These are phyloP conservation scores for Plodia interpunctella DNA, from an alignment of 1,140 invertebrate species.

Conservation along the genomic window DNA sequence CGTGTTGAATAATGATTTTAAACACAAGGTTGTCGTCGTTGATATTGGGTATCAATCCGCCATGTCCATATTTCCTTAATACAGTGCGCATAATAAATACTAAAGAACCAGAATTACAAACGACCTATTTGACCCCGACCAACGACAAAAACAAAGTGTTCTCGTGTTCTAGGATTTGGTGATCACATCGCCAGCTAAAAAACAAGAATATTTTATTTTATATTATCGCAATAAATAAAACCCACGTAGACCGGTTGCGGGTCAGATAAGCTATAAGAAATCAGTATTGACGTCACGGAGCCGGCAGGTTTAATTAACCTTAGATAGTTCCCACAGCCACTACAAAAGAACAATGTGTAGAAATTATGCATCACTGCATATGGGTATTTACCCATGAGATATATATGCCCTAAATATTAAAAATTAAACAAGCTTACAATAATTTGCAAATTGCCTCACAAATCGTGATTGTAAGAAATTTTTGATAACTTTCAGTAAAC, in stretches of 20 bases:
- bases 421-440: too few relatives aligned
- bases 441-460: too few relatives aligned
- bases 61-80: too few relatives aligned
- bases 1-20: too few relatives aligned
- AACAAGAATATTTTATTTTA: not conserved
- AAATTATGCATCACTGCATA: not conserved
- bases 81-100: too few relatives aligned
- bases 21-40: too few relatives aligned
- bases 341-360: not conserved
- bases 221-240: not conserved
- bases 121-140: too few relatives aligned
- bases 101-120: too few relatives aligned
- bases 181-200: not conserved
- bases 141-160: not conserved
- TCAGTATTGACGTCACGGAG: not conserved
- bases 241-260: not conserved
- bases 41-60: too few relatives aligned
- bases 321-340: not conserved
- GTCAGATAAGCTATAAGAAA: slow-evolving; percentile 5
- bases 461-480: too few relatives aligned
- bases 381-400: too few relatives aligned
- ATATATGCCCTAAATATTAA: too few relatives aligned
- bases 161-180: not conserved
- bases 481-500: not conserved
- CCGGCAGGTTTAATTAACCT: not conserved